Base-by-base conservation (phyloP, 1,140 invertebrate species). In the Dinoponera quadriceps region DNA sequence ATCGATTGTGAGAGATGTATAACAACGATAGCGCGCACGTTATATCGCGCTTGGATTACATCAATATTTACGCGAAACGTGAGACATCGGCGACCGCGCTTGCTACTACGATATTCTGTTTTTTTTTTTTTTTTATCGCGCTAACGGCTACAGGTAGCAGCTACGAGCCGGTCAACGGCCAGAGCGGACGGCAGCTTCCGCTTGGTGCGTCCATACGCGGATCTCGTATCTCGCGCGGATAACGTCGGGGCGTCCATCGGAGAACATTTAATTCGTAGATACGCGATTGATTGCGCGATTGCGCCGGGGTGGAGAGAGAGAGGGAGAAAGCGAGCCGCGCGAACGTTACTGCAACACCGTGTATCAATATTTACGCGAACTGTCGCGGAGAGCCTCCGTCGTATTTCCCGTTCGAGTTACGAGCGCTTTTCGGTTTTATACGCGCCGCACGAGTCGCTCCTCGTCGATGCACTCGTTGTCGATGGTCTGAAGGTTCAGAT, bases 31-130 rank as follows among this genome's bases (percentile, higher is more conserved):
- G 7, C 11, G 38, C 20, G 29, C 20, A 22, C 33, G 51, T 44
- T 59, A 59, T 51, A 63, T 80, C 60, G 68, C 77, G 22, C 55
- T n/a, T 11, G 38, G 65, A 59, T 80, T 81, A 68, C 77, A 80
- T 80, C 77, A 81, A 81, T 81, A 81, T 81, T 81, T 81, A 72
- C 77, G 77, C n/a, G 22, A 9, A 20, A 59, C 54, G 65, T 57
- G 65, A 72, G 68, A 81, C 65, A 81, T 60, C 33, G 38, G 65
- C 11, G 7, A 66, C 18, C 44, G 49, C 22, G 11, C 29, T n/a
- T 22, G 48, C 62, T 22, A 16, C 49, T 54, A 44, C 74, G 62
- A 66, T 77, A 54, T 77, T 66, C 27, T 44, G 59, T 65, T 75
- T 77, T 77, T 54, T 77, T 66, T n/a, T 44, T 38, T 65, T 75